These are phyloP conservation scores for Parasteatoda lunata DNA, from an alignment of 2,888 invertebrate species.

Conservation along the genomic window DNA sequence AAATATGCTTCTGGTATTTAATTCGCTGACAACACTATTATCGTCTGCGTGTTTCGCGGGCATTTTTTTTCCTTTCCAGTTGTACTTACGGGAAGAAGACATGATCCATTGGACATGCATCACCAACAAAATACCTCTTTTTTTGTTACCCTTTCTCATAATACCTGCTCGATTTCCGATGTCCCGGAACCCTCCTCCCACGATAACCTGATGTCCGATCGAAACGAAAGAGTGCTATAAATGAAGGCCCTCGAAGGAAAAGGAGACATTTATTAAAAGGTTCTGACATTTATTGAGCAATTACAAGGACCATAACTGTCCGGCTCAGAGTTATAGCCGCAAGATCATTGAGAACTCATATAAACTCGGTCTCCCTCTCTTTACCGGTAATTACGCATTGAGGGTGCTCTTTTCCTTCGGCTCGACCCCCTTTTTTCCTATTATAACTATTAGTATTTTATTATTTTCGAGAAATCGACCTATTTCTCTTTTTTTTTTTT, in stretches of 20 bases:
- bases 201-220: conserved; percentile 22
- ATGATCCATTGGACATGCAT: no score
- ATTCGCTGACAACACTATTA: no score
- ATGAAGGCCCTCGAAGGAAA: conserved; percentile 65
- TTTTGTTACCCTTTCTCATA: conserved; percentile 4
- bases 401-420: conserved; percentile 21
- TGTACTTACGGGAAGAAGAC: no score
- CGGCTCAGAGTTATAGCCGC: conserved; percentile 59
- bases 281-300: conserved; percentile 69
- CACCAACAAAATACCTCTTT: no score
- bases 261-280: conserved; percentile 68
- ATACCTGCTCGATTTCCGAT: conserved; percentile 51
- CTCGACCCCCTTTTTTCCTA: conserved; percentile 14
- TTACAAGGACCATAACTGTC: conserved; percentile 68
- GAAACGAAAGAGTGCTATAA: conserved; percentile 57
- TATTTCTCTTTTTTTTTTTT: conserved; percentile 29
- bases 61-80: no score
- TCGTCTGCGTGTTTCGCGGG: no score
- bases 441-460: conserved; percentile 66
- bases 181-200: conserved; percentile 7
- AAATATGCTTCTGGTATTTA: no score
- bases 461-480: conserved; percentile 64
- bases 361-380: conserved; percentile 49
- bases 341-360: conserved; percentile 65
- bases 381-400: conserved; percentile 40